These are phyloP conservation scores for Rhamphomyia laevipes DNA, from an alignment of 2,888 invertebrate genomes.

Conservation along the genomic window DNA sequence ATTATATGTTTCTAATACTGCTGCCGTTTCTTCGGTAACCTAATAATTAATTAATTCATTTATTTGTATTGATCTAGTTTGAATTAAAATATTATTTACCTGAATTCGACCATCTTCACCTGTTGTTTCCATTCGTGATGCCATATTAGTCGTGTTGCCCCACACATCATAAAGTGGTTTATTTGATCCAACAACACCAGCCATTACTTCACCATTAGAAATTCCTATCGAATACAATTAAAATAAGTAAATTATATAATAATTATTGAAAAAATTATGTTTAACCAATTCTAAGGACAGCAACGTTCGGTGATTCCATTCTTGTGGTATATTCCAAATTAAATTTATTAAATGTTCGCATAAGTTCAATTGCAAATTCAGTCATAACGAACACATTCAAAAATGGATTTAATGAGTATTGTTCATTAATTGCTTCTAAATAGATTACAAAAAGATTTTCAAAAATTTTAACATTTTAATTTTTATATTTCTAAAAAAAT, in stretches of 20 bases:
- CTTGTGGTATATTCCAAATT: conserved; percentile 31
- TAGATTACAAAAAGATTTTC: no score
- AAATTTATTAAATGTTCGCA: conserved; percentile 48
- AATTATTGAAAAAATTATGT: not conserved
- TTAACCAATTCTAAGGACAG: conserved; percentile 29
- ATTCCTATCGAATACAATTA: conserved; percentile 41
- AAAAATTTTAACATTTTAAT: no score
- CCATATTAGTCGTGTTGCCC: conserved; percentile 89
- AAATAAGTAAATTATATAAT: not conserved
- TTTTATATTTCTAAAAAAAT: no score
- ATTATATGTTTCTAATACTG: conserved; percentile 48
- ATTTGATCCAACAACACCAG: conserved; percentile 80
- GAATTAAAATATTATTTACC: conserved; percentile 36
- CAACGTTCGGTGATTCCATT: conserved; percentile 14
- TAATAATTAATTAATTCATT: conserved; percentile 56
- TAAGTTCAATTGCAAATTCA: conserved; percentile 63
- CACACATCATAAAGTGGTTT: conserved; percentile 89
- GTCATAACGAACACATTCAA: conserved; percentile 44
- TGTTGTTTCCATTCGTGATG: conserved; percentile 82
- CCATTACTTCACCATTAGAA: conserved; percentile 74
- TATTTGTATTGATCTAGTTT: no score
- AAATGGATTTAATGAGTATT: no score
- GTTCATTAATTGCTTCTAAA: no score
- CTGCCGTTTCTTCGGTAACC: conserved; percentile 44
- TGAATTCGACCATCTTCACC: conserved; percentile 65